phyloP scores from a whole-genome alignment of 2,888 invertebrate species.

The Plagodis dolabraria region DNA sequence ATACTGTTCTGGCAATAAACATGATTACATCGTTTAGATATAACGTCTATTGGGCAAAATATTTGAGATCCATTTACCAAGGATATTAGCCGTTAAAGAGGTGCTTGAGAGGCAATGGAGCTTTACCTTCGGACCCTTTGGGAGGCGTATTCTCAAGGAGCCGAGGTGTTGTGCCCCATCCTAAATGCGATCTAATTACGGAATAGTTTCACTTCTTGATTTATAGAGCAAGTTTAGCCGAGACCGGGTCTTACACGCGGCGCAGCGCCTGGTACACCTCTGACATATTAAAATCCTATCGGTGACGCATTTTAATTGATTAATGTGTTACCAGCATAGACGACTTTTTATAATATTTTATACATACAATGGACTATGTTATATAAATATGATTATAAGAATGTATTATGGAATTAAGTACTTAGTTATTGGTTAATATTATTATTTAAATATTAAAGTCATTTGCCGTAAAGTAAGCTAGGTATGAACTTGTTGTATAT shows the following conservation, averaged over 20 bases:
- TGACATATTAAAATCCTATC: slow-evolving; percentile 72
- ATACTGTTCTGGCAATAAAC: slow-evolving; percentile 57
- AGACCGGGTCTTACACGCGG: slow-evolving; percentile 70
- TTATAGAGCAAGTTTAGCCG: slow-evolving; percentile 82
- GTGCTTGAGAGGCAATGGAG: slow-evolving; percentile 79
- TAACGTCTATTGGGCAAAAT: slow-evolving; percentile 75
- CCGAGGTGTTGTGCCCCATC: slow-evolving; percentile 77
- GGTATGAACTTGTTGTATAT: no score
- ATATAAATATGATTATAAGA: no score
- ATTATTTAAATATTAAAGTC: no score
- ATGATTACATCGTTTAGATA: slow-evolving; percentile 68
- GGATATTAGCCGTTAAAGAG: slow-evolving; percentile 84
- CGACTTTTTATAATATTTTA: no score
- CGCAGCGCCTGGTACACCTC: slow-evolving; percentile 64
- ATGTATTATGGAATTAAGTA: no score
- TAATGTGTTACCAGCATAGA: no score
- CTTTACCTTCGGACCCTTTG: slow-evolving; percentile 79
- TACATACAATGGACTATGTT: no score
- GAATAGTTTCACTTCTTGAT: slow-evolving; percentile 86
- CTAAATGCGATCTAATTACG: slow-evolving; percentile 86
- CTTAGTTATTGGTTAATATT: no score
- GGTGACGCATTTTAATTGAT: not conserved
- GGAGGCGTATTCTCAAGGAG: slow-evolving; percentile 76
- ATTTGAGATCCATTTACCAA: slow-evolving; percentile 81
- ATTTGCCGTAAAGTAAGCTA: no score